Conservation (phyloP, 2,113 vertebrate species). For the Diglossa brunneiventris region DNA sequence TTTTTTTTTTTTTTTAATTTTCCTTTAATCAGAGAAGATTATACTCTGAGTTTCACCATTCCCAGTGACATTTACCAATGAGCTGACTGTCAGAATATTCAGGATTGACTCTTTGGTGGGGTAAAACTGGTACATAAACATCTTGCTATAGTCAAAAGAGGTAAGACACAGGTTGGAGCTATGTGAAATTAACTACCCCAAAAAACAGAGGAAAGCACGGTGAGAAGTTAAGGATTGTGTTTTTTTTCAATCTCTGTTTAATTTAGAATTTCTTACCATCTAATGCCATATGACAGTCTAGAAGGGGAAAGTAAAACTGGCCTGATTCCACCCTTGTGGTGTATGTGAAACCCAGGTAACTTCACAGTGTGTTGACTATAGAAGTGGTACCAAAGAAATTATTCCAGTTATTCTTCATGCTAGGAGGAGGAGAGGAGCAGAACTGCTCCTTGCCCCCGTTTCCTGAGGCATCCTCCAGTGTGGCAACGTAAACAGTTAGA, state of each 20-base stretch:
- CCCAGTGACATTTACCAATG: neutral
- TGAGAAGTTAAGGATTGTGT: neutral
- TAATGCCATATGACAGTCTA: neutral
- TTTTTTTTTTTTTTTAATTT: neutral
- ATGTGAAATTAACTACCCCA: neutral
- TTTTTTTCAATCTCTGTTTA: neutral
- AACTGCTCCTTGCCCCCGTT: neutral
- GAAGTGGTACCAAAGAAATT: neutral
- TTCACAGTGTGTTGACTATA: neutral
- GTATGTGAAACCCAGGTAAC: neutral
- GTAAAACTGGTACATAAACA: neutral
- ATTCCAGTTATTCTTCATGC: neutral
- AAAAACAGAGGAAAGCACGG: neutral
- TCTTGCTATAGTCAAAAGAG: neutral
- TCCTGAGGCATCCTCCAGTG: neutral
- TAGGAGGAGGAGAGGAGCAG: neutral
- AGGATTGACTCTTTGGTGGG: neutral
- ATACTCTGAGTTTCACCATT: neutral
- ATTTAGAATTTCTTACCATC: neutral
- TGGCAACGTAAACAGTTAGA: neutral
- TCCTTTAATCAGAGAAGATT: neutral
- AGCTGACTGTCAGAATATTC: neutral
- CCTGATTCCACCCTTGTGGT: neutral
- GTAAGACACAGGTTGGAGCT: neutral
- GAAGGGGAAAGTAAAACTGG: neutral